These are phyloP conservation scores for Mystacornis crossleyi DNA, from an alignment of 2,113 vertebrate genomes.

Conservation along the genomic window DNA sequence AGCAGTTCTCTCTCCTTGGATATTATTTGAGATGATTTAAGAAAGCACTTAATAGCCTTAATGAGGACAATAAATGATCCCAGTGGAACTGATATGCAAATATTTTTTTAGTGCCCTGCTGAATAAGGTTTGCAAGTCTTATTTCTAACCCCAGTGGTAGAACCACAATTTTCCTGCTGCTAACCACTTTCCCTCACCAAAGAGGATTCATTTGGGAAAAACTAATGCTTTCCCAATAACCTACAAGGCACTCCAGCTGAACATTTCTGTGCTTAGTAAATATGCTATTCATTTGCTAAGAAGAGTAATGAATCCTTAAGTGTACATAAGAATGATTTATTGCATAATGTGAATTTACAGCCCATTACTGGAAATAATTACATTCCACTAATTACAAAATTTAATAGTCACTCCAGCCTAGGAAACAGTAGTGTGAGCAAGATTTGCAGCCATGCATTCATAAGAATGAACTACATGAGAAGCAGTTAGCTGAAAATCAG, in stretches of 20 bases:
- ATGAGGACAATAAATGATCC: neutral
- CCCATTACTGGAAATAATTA: constrained; percentile 42
- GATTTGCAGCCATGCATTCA: neutral
- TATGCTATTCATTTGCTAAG: neutral
- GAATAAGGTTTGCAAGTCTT: neutral
- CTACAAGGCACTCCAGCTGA: neutral
- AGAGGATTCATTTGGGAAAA: neutral
- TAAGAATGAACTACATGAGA: neutral
- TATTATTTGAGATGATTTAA: neutral
- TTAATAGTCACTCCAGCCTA: constrained; percentile 23
- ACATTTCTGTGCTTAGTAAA: constrained; percentile 15
- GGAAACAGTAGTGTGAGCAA: neutral
- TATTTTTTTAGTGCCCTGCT: neutral
- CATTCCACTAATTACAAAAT: constrained; percentile 49
- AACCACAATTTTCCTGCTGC: neutral
- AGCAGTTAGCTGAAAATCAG: neutral
- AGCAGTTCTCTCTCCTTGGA: neutral
- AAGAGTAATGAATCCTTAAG: constrained; percentile 47
- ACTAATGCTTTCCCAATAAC: neutral
- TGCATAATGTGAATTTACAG: constrained; percentile 33
- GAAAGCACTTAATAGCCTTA: neutral
- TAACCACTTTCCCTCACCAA: neutral
- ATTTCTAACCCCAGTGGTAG: neutral
- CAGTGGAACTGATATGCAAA: neutral
- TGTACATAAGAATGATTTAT: constrained; percentile 57